Evolutionary conservation across 2,888 invertebrate species (phyloP).

Genomic region (Girardia tigrina): DNA sequence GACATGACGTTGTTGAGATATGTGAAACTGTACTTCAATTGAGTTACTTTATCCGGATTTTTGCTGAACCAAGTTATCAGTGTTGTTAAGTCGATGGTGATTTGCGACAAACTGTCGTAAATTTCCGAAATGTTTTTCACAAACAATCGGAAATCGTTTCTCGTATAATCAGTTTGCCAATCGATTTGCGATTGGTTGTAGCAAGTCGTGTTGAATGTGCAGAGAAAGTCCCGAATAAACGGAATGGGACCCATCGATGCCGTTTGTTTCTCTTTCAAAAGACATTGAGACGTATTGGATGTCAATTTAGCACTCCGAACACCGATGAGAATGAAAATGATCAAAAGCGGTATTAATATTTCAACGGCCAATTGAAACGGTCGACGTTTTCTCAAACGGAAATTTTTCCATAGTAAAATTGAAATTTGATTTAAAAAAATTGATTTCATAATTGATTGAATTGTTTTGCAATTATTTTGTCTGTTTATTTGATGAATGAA

Average conservation of each 20-base stretch:
- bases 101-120: background rate
- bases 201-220: background rate
- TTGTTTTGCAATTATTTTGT: too few relatives aligned
- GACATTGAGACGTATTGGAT: background rate
- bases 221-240: background rate
- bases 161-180: background rate
- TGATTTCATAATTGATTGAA: too few relatives aligned
- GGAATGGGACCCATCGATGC: conserved; percentile 13
- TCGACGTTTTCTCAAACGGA: background rate
- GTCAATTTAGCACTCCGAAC: background rate
- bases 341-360: background rate
- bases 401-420: background rate
- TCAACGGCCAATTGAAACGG: background rate
- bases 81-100: background rate
- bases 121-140: background rate
- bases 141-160: background rate
- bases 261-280: background rate
- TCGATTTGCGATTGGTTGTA: background rate
- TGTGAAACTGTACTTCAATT: background rate
- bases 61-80: background rate
- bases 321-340: background rate
- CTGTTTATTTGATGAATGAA: too few relatives aligned
- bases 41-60: background rate
- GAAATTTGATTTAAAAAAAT: background rate
- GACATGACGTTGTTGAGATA: background rate